phyloP scores from a whole-genome alignment of 2,888 invertebrate species.

The Saturnia pavonia region DNA sequence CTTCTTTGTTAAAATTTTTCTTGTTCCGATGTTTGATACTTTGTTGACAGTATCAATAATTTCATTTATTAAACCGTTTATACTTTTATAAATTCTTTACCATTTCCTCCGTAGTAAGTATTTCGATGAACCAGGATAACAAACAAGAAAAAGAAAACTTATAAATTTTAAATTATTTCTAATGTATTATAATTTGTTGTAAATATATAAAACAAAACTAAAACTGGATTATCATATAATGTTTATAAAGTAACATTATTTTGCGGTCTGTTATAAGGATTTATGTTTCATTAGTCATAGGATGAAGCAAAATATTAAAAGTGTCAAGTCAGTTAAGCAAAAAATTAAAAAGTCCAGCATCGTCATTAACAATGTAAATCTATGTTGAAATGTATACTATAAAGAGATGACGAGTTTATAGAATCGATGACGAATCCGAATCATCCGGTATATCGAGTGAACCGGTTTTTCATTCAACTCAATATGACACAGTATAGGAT shows the following conservation, averaged over 20 bases:
- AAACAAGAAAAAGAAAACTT: no score
- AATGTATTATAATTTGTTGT: no score
- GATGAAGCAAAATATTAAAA: not conserved
- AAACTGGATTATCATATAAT: not conserved
- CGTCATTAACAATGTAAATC: conserved; percentile 19
- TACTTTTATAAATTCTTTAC: no score
- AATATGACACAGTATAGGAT: conserved; percentile 17
- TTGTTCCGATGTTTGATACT: no score
- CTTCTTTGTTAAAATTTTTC: no score
- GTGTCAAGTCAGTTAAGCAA: not conserved
- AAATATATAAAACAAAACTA: not conserved
- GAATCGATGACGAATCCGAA: conserved; percentile 21
- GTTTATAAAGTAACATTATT: not conserved
- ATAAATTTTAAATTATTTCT: no score
- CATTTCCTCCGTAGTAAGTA: no score
- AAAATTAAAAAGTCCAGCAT: conserved; percentile 17
- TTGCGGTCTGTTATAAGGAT: not conserved
- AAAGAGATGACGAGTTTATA: conserved; percentile 16
- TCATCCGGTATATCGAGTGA: not conserved
- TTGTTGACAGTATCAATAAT: no score
- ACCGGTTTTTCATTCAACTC: conserved; percentile 24
- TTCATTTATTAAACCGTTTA: no score
- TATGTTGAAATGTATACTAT: not conserved
- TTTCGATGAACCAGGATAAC: no score
- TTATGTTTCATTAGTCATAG: not conserved